phyloP scores from a whole-genome alignment of 2,797 vertebrate species.

The Acipenser oxyrinchus region DNA sequence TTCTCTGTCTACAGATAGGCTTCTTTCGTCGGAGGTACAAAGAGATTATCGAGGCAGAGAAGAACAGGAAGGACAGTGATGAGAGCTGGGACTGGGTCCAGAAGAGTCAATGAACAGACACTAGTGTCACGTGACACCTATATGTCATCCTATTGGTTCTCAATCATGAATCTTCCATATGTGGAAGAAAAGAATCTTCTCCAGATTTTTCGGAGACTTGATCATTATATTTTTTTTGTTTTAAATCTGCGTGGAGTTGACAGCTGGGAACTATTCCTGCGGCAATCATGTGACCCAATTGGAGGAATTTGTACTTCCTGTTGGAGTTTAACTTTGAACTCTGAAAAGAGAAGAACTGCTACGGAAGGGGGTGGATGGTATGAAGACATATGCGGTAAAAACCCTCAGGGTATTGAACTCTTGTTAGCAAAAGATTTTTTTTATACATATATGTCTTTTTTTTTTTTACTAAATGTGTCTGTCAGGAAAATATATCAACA shows the following conservation, averaged over 20 bases:
- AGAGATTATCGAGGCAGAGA: conserved; percentile 95
- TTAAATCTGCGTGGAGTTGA: conserved; percentile 48
- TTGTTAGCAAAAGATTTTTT: conserved; percentile 83
- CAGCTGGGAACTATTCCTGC: conserved; percentile 54
- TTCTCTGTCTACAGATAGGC: conserved; percentile 71
- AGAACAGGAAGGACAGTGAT: conserved; percentile 91
- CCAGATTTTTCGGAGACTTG: conserved; percentile 95
- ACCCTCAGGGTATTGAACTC: conserved; percentile 91
- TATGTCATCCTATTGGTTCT: conserved; percentile 56
- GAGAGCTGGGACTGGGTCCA: conserved; percentile 98
- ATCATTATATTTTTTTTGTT: conserved; percentile 60
- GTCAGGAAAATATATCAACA: conserved; percentile 66
- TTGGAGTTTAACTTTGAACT: conserved; percentile 52
- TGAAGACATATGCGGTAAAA: conserved; percentile 67
- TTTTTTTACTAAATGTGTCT: conserved; percentile 74
- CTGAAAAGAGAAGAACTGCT: conserved; percentile 58
- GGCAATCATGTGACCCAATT: conserved; percentile 61
- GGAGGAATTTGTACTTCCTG: conserved; percentile 56
- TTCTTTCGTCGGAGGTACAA: conserved; percentile 95
- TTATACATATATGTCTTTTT: conserved; percentile 81
- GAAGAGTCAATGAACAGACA: conserved; percentile 77
- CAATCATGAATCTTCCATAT: conserved; percentile 91
- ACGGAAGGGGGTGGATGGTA: conserved; percentile 68
- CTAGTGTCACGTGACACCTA: conserved; percentile 39
- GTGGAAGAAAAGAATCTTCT: conserved; percentile 98